Evolutionary conservation across 1,140 invertebrate species (phyloP).

Genomic region (Oscheius sp.): DNA sequence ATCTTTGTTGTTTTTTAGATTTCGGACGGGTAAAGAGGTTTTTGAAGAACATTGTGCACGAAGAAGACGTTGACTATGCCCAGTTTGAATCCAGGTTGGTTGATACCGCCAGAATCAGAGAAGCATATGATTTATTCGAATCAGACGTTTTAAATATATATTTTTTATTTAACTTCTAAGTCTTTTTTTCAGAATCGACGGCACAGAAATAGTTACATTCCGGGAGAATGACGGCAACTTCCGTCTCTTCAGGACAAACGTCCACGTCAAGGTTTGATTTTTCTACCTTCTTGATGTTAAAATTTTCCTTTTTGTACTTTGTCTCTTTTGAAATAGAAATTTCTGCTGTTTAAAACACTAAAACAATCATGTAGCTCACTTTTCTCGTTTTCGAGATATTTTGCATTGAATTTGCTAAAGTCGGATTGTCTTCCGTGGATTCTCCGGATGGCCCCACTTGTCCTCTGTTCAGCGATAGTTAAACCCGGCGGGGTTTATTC

Average conservation of each 20-base stretch:
- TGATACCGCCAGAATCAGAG: no score
- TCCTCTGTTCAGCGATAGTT: background rate
- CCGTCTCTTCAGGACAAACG: constrained; percentile 30
- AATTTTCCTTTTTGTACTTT: background rate
- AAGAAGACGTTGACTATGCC: constrained; percentile 30
- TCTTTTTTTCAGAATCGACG: constrained; percentile 12
- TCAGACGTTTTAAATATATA: no score
- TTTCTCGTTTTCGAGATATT: no score
- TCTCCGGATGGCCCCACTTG: no score
- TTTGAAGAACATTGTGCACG: constrained; percentile 6
- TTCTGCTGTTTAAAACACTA: background rate
- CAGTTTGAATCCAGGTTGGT: constrained; percentile 29
- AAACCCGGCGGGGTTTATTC: background rate
- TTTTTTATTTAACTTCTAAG: no score
- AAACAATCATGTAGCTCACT: no score
- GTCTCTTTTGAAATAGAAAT: background rate
- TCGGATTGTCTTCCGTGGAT: no score
- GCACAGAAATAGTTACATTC: constrained; percentile 25
- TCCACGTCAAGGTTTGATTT: constrained; percentile 34
- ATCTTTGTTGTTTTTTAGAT: background rate
- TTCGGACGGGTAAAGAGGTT: constrained; percentile 3
- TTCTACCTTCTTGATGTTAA: background rate
- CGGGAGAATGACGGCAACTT: constrained; percentile 32
- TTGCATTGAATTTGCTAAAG: no score
- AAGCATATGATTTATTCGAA: no score